Base-by-base conservation (phyloP, 2,888 invertebrate species). In the Scaptomyza tumidula region DNA sequence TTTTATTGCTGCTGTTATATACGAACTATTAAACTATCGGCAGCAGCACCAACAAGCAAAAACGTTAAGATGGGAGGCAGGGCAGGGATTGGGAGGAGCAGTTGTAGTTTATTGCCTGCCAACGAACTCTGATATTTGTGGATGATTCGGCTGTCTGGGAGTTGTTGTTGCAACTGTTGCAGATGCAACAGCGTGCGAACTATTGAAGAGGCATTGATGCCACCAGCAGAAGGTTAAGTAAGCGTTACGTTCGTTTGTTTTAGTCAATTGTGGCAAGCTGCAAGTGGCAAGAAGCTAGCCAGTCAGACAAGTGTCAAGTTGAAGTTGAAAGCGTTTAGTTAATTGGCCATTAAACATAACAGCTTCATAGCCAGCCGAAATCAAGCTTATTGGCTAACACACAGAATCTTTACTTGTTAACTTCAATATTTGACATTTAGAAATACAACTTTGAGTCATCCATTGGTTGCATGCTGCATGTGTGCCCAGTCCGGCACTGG, bases 301-400 rank as follows among this genome's bases (percentile, higher is more conserved):
- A 35, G 44, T 46, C 43, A 57, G 37, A 44, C 73, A 70, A 85
- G 86, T 89, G 87, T 89, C 89, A 89, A 89, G 89, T 89, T 89
- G 78, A 89, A 89, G 88, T 89, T 88, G 89, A 80, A 79, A 77
- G 43, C 71, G 52, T 71, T 79, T 69, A 71, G 29, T 71, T 72
- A 64, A 75, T 76, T 68, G 78, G 71, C 69, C 57, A 63, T 53
- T 57, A 63, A 50, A 46, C 43, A 46, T 44, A 73, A 49, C 71
- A 67, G 49, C 65, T 73, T 37, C 39, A 72, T 63, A 54, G 66
- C 55, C 59, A 41, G 46, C 35, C 31, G 45, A 45, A 41, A 59
- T 70, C 66, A 67, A 27, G 46, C 14, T n/a, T 24, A n/a, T 58
- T 49, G 60, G 53, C 57, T 9, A 14, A 11, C 35, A 31, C 37